These are phyloP conservation scores for Strix aluco DNA, from an alignment of 2,113 vertebrate genomes.

Conservation along the genomic window DNA sequence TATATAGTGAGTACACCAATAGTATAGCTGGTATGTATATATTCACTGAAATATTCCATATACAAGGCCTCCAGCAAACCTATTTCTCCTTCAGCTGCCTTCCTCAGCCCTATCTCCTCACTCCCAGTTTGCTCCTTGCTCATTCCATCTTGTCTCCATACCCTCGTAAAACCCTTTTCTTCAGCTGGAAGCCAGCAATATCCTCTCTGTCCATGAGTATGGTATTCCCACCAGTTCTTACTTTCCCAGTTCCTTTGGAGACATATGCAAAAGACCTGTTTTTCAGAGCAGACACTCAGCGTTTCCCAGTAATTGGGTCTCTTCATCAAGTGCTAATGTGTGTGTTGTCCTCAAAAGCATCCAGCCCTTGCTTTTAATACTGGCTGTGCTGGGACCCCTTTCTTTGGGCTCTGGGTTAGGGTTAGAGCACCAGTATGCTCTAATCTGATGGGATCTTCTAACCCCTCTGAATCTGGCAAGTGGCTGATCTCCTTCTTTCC, in stretches of 20 bases:
- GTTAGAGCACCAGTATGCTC: neutral
- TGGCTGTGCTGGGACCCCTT: neutral
- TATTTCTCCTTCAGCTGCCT: neutral
- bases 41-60: neutral
- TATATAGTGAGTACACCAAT: neutral
- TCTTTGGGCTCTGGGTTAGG: neutral
- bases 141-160: neutral
- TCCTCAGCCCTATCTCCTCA: neutral
- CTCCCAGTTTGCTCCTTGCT: neutral
- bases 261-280: neutral
- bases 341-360: neutral
- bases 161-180: neutral
- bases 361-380: neutral
- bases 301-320: neutral
- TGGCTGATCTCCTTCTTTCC: neutral
- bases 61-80: neutral
- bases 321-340: neutral
- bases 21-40: neutral
- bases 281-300: neutral
- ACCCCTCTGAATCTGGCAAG: fast-evolving
- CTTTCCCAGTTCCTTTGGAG: neutral
- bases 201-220: neutral
- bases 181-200: neutral
- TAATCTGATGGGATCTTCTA: neutral
- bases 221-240: neutral